Base-by-base conservation (phyloP, 2,113 vertebrate species). In the Thalassarche chlororhynchos region DNA sequence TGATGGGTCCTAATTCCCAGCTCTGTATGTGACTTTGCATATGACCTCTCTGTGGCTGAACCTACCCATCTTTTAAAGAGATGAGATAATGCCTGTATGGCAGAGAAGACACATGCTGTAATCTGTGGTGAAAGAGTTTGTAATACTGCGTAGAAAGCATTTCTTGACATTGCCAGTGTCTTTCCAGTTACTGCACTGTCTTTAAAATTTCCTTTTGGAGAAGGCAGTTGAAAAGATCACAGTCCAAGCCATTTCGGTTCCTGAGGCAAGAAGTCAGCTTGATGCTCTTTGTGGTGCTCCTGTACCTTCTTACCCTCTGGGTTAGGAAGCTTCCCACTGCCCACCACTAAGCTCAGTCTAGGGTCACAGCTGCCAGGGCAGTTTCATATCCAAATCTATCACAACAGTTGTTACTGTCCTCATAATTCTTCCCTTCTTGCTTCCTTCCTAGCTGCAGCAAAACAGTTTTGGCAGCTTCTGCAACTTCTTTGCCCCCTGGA, bases 361-460 rank as follows among this genome's bases (percentile, higher is more conserved):
- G 95, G 90, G 85, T 96, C 93, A 96, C 75, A 93, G 93, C 90
- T 95, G 92, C 95, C 87, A 97, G 66, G 34, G 62, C 62, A 86
- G 40, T 91, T 97, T 91, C 87, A 58, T 70, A 86, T 94, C 46
- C 75, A 88, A 74, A 94, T 88, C 84, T 77, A 77, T 95, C 92
- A 74, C 58, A 92, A 51, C 71, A 62, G 31, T 90, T 95, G 71
- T 88, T 90, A 80, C 54, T 84, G 78, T 80, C 46, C 51, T 93
- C 54, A 54, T 69, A 87, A 85, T 80, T 80, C 75, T 90, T 93
- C 71, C 58, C 38, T 90, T 90, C 58, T 84, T 96, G 25, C 66
- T 95, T 88, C 70, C 26, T 86, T 96, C 83, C n/a, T 54, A 91
- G 78, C 38, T 58, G 7, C 46, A 83, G 58, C 40, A 86, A 94